These are phyloP conservation scores for Bucorvus abyssinicus DNA, from an alignment of 2,797 vertebrate species.

Conservation along the genomic window DNA sequence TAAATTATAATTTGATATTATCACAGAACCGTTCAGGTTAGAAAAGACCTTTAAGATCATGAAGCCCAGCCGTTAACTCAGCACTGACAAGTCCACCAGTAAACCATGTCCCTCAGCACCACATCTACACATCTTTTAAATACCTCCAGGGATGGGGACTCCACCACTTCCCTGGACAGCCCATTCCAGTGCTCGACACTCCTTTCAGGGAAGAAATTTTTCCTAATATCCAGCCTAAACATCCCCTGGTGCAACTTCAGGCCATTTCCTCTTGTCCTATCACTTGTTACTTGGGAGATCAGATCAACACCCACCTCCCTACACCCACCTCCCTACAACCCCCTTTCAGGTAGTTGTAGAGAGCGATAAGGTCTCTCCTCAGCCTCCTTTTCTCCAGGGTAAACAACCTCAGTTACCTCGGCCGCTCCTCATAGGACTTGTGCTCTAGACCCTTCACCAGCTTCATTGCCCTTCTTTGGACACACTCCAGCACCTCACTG, in stretches of 20 bases:
- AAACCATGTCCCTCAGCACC: background rate
- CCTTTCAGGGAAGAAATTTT: background rate
- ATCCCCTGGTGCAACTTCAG: too few relatives aligned
- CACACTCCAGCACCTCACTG: background rate
- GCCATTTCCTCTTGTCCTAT: background rate
- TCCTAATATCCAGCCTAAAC: background rate
- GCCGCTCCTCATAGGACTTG: background rate
- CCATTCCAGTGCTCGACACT: background rate
- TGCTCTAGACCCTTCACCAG: background rate
- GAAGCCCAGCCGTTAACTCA: background rate
- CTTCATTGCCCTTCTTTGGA: background rate
- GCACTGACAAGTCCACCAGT: background rate
- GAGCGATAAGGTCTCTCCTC: background rate
- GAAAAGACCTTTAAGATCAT: background rate
- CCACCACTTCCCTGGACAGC: background rate
- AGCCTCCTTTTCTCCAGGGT: background rate
- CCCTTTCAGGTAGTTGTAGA: background rate
- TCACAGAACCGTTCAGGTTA: background rate
- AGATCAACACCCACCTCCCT: background rate
- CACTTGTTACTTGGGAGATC: background rate
- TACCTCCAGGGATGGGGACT: background rate
- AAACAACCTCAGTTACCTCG: background rate
- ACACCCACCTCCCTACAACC: background rate
- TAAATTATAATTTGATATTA: background rate
- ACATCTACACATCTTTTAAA: background rate